Percentiles rank a stretch among this genome's conserved stretches.
These are phyloP conservation scores for Meteorus colon DNA, from an alignment of 2,888 invertebrate genomes.

Conservation along the genomic window DNA sequence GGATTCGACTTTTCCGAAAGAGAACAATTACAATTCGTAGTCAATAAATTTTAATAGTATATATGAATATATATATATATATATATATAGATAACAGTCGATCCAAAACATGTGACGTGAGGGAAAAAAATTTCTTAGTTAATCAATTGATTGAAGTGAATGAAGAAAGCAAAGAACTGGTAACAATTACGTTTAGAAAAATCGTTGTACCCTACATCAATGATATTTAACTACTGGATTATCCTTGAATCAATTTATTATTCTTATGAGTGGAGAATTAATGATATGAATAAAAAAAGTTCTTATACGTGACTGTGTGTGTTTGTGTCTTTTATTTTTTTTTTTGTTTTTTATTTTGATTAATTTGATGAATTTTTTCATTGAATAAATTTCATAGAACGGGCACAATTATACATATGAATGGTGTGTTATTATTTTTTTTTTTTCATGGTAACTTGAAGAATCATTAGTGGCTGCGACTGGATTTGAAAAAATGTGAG, in stretches of 20 bases:
- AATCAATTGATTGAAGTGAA: slow-evolving; percentile 30
- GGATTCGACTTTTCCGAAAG: not conserved
- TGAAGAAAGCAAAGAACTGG: slow-evolving; percentile 39
- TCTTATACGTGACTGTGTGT: slow-evolving; percentile 58
- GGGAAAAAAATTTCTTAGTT: slow-evolving; percentile 28
- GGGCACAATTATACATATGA: slow-evolving; percentile 36
- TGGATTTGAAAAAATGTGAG: slow-evolving; percentile 65
- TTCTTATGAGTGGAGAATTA: slow-evolving; percentile 20
- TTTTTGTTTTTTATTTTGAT: slow-evolving; percentile 29
- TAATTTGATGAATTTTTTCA: slow-evolving; percentile 16
- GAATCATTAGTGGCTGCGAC: slow-evolving; percentile 58
- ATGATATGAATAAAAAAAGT: slow-evolving; percentile 56
- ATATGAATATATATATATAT: not conserved
- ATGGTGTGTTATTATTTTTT: slow-evolving; percentile 50
- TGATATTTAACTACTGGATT: slow-evolving; percentile 52
- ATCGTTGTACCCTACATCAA: slow-evolving; percentile 53
- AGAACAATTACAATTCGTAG: not conserved
- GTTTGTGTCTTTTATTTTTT: slow-evolving; percentile 47
- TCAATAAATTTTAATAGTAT: slow-evolving; percentile 6
- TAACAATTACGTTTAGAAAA: slow-evolving; percentile 34
- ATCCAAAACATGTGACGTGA: not conserved
- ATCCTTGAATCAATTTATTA: slow-evolving; percentile 33
- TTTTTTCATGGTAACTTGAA: slow-evolving; percentile 53
- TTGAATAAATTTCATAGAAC: slow-evolving; percentile 1
- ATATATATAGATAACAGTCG: not conserved